Base-by-base conservation (phyloP, 2,888 invertebrate genomes). In the Netelia melanura region DNA sequence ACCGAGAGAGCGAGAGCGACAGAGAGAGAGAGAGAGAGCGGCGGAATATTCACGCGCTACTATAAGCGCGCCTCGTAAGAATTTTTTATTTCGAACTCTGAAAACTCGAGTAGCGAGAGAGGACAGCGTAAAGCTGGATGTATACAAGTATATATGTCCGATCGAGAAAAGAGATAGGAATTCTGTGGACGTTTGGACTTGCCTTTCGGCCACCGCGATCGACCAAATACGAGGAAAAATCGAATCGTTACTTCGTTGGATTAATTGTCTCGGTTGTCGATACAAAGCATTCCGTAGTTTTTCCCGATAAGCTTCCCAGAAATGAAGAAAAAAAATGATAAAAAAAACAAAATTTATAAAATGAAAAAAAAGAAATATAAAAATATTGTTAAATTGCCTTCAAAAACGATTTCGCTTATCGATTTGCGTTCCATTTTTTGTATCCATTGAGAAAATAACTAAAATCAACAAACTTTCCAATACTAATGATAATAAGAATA, bases 61-160 rank as follows among this genome's bases (percentile, higher is more conserved):
- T 44, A 65, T 38, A 44, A 70, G 62, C 64, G 76, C 58, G 52
- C 30, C 30, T 30, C 30, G 30, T 30, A 21, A 64, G 74, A 75
- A 17, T 52, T 17, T 64, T 54, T 74, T 76, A 10, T 56, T 23
- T 58, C 61, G 21, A 71, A 58, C 71, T 62, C 65, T 72, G 68
- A 64, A 81, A 84, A 82, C 64, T 84, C 74, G 74, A 70, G 78
- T 84, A 64, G 58, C 52, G 52, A 67, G 65, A 43, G 30, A 58
- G 62, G 70, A 70, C 68, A 81, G 48, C 67, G 56, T 8, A 62
- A 62, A 85, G 52, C 65, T 17, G 74, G 74, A 78, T 77, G 62
- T 62, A 78, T 65, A 82, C 85, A 75, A 82, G 70, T 65, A 43
- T 72, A 80, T 75, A 65, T 67, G 79, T 79, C 75, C 54, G 82